Evolutionary conservation across 2,888 invertebrate species (phyloP), one percentile per base, ranked within the genome.

Genomic region (Callosobruchus maculatus): DNA sequence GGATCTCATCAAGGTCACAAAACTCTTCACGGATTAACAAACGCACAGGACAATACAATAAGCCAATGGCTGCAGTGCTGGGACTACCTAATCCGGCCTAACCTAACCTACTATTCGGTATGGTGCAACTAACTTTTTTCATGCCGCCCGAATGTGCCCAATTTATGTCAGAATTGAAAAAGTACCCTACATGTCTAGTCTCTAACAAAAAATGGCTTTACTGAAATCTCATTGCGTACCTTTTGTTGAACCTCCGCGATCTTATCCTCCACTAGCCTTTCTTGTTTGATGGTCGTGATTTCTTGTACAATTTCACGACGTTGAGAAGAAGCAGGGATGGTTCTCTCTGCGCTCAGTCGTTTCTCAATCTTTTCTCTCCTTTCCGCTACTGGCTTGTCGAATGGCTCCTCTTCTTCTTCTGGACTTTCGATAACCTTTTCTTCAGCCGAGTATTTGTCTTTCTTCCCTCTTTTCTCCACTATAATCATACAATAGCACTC

Each of bases 391-490:
- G 93, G 92, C 77, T 91, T 91, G 80, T 93, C 93, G 22, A 91
- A 87, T 73, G 85, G 88, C 78, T 93, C 93, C 82, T 91, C 92
- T 77, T 92, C 90, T 82, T 92, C 90, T 72, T 90, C 90, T 0
- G 88, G 91, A 71, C 82, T 82, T 71, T 93, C 92, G 74, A 92
- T 89, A 3, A 76, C 79, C 83, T 95, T 94, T 81, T 94, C 94
- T 87, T 95, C 94, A 0, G 94, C 94, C 0, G 93, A 93, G 84
- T 94, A 94, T 85, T 95, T 94, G 31, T 94, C 94, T 89, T 84
- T 77, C 49, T 49, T 49, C 7, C 49, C 49, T 13, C 13, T 49
- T 18, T 49, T 49, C 13, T 49, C 49, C 49, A 18, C 49, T 49
- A n/a, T n/a, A n/a, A n/a, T n/a, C n/a, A n/a, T n/a, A n/a, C n/a